A percentile compares a stretch with the other conserved stretches of the same genome.
These are phyloP conservation scores for Sylvia borin DNA, from an alignment of 2,797 vertebrate genomes.

Conservation along the genomic window DNA sequence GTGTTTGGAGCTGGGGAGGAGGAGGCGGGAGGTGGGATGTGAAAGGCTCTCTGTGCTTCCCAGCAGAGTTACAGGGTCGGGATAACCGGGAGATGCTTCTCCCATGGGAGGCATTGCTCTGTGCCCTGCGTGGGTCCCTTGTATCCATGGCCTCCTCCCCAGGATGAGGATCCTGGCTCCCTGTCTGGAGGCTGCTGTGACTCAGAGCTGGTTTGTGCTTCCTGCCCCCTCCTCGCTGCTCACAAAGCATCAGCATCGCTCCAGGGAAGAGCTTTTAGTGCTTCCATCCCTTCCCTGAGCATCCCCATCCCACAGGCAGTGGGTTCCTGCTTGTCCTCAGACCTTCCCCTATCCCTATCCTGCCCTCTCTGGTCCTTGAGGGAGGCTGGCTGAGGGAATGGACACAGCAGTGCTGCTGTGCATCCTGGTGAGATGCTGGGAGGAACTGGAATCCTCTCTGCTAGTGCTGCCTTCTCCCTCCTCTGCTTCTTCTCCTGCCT, in stretches of 20 bases:
- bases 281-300: neutral
- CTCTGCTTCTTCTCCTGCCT: neutral
- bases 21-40: neutral
- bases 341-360: neutral
- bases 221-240: neutral
- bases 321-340: neutral
- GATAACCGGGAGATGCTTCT: neutral
- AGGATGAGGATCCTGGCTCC: neutral
- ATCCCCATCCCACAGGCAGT: neutral
- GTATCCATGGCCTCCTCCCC: fast-evolving
- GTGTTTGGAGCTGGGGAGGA: neutral
- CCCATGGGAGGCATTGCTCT: fast-evolving
- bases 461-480: neutral
- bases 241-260: fast-evolving
- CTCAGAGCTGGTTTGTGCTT: neutral
- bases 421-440: neutral
- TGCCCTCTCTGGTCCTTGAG: neutral
- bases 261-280: neutral
- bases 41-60: conserved; percentile 29
- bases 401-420: neutral
- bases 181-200: neutral
- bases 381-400: fast-evolving
- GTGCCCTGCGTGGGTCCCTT: fast-evolving
- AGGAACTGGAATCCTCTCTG: neutral
- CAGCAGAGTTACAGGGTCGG: fast-evolving